phyloP scores from a whole-genome alignment of 2,888 invertebrate species.

The Osedax fenrisi region DNA sequence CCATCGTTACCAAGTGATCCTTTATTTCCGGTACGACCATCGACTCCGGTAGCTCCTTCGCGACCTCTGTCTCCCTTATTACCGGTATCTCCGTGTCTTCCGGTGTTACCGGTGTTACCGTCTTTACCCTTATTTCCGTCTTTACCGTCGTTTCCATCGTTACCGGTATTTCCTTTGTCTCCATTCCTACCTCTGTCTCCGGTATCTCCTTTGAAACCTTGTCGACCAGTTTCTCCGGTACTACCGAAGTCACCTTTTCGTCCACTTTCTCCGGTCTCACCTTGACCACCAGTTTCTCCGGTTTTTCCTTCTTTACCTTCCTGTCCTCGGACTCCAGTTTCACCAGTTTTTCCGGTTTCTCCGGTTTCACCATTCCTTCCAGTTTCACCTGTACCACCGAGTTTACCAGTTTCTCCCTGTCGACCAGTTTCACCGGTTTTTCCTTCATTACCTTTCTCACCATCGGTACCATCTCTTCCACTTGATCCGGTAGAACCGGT shows the following conservation, averaged over 20 bases:
- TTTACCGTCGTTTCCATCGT: background rate
- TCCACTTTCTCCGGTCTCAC: constrained; percentile 24
- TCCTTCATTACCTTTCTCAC: background rate
- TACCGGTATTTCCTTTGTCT: background rate
- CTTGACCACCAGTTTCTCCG: background rate
- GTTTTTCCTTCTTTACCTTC: background rate
- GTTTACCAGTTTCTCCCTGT: background rate
- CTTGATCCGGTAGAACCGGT: constrained; percentile 5
- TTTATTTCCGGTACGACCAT: background rate
- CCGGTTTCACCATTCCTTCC: constrained; percentile 8
- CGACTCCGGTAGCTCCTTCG: background rate
- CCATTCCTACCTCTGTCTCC: background rate
- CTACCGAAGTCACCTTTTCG: background rate
- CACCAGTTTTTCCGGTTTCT: constrained; percentile 16
- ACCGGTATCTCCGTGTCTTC: constrained; percentile 3
- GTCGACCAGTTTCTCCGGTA: background rate
- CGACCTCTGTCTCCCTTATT: background rate
- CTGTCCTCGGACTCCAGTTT: constrained; percentile 7
- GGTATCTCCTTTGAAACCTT: constrained; percentile 19
- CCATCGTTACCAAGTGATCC: constrained; percentile 1
- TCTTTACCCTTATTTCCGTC: background rate
- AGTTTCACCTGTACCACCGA: background rate
- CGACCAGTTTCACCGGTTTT: background rate
- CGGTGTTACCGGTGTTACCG: background rate
- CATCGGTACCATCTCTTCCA: background rate